phyloP scores from a whole-genome alignment of 2,888 invertebrate species.

The Orthonevra nobilis region DNA sequence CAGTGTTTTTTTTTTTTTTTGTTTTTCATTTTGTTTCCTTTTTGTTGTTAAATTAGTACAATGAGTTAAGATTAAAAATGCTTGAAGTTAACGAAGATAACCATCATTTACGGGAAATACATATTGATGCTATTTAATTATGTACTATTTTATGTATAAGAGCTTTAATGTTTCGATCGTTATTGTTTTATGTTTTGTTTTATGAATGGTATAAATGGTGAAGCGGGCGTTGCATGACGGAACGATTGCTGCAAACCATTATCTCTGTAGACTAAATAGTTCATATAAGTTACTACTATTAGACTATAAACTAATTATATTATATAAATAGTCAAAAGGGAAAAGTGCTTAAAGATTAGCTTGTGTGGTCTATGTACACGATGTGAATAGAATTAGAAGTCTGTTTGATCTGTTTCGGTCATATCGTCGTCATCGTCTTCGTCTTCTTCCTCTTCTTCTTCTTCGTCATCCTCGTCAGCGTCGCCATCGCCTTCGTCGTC shows the following conservation, averaged over 20 bases:
- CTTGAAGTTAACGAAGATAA: conserved; percentile 61
- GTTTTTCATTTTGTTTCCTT: conserved; percentile 10
- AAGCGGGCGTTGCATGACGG: conserved; percentile 3
- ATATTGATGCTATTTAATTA: conserved; percentile 12
- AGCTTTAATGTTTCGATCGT: conserved; percentile 11
- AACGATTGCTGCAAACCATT: conserved; percentile 14
- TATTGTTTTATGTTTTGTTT: conserved; percentile 10
- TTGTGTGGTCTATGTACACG: conserved; percentile 54
- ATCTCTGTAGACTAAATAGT: conserved; percentile 19
- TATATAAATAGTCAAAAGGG: conserved; percentile 60
- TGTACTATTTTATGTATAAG: conserved; percentile 44
- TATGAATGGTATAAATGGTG: conserved; percentile 31
- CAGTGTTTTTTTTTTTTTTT: conserved; percentile 5
- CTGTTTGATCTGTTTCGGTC: conserved; percentile 37
- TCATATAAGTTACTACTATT: conserved; percentile 21
- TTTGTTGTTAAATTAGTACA: conserved; percentile 53
- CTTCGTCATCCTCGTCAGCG: conserved; percentile 11
- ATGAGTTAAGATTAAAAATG: conserved; percentile 61
- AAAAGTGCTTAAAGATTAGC: conserved; percentile 50
- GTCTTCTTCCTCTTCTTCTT: conserved; percentile 11
- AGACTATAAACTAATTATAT: conserved; percentile 34
- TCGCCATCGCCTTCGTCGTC: conserved; percentile 22
- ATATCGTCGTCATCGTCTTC: conserved; percentile 47
- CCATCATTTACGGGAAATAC: conserved; percentile 51
- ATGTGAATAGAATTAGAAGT: conserved; percentile 46